Evolutionary conservation across 2,888 invertebrate species (phyloP).

Genomic region (Dendrolimus pini): DNA sequence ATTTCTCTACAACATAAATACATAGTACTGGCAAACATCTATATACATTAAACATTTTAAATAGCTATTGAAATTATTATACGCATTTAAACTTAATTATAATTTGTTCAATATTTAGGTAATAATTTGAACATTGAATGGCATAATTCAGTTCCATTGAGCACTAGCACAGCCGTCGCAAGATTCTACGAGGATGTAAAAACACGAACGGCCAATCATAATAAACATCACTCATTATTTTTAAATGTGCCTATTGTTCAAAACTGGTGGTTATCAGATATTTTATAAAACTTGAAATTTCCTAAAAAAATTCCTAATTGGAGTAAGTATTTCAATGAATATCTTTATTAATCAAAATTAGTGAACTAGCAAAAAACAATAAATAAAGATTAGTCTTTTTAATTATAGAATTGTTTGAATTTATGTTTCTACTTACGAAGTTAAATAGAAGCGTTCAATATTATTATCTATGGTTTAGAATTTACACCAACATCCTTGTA

Average conservation of each 20-base stretch:
- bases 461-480: no score
- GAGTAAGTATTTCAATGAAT: no score
- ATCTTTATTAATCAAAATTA: no score
- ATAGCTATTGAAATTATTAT: not conserved
- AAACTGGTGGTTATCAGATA: not conserved
- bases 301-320: no score
- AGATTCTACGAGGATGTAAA: not conserved
- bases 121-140: not conserved
- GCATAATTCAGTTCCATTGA: not conserved
- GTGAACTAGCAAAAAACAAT: no score
- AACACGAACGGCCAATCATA: not conserved
- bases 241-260: constrained; percentile 4
- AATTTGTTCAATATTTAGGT: not conserved
- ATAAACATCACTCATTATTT: not conserved
- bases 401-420: no score
- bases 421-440: no score
- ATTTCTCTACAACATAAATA: not conserved
- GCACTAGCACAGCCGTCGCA: not conserved
- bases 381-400: no score
- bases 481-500: constrained; percentile 8
- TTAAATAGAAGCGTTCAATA: no score
- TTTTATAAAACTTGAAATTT: no score
- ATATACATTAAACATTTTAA: not conserved
- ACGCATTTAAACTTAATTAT: not conserved
- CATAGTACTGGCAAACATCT: not conserved